Conservation (phyloP, 2,113 vertebrate species). For the Donacobius atricapilla region DNA sequence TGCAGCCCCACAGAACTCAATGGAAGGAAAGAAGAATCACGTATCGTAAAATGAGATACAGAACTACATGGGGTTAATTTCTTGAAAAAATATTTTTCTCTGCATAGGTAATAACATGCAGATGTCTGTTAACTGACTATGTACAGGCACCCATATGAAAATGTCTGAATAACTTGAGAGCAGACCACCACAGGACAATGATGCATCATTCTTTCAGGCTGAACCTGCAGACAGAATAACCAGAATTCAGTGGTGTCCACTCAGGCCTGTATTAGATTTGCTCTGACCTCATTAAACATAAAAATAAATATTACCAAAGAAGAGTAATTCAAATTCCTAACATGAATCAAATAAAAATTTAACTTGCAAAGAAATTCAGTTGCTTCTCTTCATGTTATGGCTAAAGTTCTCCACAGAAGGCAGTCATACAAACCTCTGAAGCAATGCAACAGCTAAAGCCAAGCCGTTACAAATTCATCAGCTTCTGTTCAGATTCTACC, state of each 20-base stretch:
- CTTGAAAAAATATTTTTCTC: neutral
- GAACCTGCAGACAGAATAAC: neutral
- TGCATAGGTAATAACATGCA: neutral
- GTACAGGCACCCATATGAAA: neutral
- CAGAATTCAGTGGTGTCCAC: neutral
- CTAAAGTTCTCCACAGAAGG: neutral
- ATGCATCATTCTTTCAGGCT: neutral
- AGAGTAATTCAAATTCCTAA: neutral
- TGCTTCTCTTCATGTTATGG: rapidly evolving
- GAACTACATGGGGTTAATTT: neutral
- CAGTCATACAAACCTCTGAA: neutral
- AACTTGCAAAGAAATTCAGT: neutral
- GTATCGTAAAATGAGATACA: neutral
- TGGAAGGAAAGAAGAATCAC: neutral
- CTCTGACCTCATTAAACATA: neutral
- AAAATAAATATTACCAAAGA: neutral
- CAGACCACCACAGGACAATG: neutral
- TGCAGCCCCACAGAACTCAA: neutral
- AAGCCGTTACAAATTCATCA: neutral
- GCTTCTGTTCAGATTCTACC: neutral
- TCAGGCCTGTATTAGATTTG: neutral
- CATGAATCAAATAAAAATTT: neutral
- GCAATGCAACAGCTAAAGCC: neutral
- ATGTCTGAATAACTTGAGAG: neutral
- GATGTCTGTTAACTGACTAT: neutral